A percentile compares a stretch with the other conserved stretches of the same genome.
phyloP scores from a whole-genome alignment of 2,888 invertebrate species.

The Lacanobia wlatinum region DNA sequence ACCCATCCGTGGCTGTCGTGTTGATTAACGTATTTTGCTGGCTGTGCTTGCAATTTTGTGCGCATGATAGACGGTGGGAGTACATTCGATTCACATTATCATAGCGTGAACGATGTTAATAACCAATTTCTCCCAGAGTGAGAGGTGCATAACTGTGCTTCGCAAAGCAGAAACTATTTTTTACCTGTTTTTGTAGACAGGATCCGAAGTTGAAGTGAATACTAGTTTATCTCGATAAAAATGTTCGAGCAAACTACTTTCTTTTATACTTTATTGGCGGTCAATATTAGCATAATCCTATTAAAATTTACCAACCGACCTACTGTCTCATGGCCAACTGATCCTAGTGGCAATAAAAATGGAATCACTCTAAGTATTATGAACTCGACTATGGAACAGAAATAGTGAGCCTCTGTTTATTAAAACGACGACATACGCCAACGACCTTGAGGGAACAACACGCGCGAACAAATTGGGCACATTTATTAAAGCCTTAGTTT shows the following conservation, averaged over 20 bases:
- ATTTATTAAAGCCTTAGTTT: too few species aligned
- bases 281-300: constrained; percentile 33
- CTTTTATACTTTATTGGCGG: constrained; percentile 28
- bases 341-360: not conserved
- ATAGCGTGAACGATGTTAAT: constrained; percentile 15
- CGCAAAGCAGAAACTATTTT: constrained; percentile 27
- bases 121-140: constrained; percentile 9
- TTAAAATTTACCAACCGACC: constrained; percentile 20
- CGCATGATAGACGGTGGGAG: constrained; percentile 14
- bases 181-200: constrained; percentile 2
- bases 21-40: constrained; percentile 49
- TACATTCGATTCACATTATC: constrained; percentile 18
- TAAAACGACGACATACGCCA: constrained; percentile 27
- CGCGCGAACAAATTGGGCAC: too few species aligned
- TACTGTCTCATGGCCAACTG: not conserved
- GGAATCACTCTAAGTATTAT: constrained; percentile 12
- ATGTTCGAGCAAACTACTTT: constrained; percentile 29
- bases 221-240: constrained; percentile 33
- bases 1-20: constrained; percentile 39
- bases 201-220: constrained; percentile 15
- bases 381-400: not conserved
- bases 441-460: too few species aligned
- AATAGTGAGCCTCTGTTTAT: constrained; percentile 14
- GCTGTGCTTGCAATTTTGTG: constrained; percentile 20
- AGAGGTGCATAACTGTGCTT: not conserved